Percentiles rank a stretch among this genome's conserved stretches.
These are phyloP conservation scores for Taxidea taxus DNA, from an alignment of 2,113 vertebrate genomes.

Conservation along the genomic window DNA sequence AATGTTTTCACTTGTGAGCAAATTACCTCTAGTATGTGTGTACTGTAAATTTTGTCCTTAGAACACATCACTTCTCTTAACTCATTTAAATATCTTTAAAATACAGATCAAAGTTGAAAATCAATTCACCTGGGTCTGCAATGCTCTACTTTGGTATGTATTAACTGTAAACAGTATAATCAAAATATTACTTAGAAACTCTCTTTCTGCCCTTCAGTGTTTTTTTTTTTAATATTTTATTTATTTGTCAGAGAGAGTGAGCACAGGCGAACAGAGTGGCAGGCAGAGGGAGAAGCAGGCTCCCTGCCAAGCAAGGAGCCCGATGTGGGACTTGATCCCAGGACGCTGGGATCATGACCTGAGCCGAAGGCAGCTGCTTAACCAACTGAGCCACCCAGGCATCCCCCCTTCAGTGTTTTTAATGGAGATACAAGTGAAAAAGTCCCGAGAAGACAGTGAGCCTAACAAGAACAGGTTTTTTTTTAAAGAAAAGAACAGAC, in stretches of 20 bases:
- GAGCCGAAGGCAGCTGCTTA: too few relatives aligned
- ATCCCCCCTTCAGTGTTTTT: not conserved
- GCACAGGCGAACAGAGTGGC: too few relatives aligned
- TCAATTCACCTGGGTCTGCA: not conserved
- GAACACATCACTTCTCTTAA: not conserved
- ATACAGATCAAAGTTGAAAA: not conserved
- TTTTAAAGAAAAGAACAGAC: not conserved
- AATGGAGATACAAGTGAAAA: accelerated
- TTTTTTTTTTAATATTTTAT: too few relatives aligned
- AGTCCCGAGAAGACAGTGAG: not conserved
- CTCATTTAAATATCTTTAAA: not conserved
- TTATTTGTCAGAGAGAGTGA: too few relatives aligned
- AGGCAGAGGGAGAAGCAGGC: too few relatives aligned
- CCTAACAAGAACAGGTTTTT: not conserved
- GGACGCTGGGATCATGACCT: too few relatives aligned
- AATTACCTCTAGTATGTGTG: not conserved
- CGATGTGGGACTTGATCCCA: too few relatives aligned
- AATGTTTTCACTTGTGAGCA: not conserved
- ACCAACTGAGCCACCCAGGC: too few relatives aligned
- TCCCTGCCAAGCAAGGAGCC: too few relatives aligned
- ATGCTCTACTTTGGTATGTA: not conserved
- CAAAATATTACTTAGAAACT: not conserved
- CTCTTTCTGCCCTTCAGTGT: not conserved
- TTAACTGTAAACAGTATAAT: not conserved
- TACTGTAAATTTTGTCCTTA: not conserved